Base-by-base conservation (phyloP, 2,888 invertebrate genomes). In the Ochropleura leucogaster region DNA sequence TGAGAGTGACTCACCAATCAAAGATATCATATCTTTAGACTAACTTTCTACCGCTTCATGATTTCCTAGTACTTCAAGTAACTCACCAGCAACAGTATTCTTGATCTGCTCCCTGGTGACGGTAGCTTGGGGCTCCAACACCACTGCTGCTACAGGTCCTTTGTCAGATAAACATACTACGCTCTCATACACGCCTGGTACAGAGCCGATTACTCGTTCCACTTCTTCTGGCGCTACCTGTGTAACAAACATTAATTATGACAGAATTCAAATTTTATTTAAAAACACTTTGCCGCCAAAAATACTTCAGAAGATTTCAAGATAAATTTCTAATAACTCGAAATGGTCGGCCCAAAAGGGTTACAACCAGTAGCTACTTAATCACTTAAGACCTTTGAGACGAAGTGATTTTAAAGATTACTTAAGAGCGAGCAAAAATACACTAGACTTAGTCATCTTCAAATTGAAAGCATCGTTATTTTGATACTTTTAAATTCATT, bases 171-270 rank as follows among this genome's bases (percentile, higher is more conserved):
- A 88, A 44, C 86, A 87, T 51, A 92, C 92, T 14, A 89, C 89
- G 79, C 88, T 85, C 74, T 91, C 89, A 20, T 83, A 77, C 8
- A 94, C 92, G 3, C 92, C 93, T n/a, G 86, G 70, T 74, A 94
- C 87, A 0, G 86, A 79, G 30, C 85, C 60, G 42, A 94, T 90
- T 16, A 92, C 89, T 9, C 77, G 75, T 74, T 94, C 94, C 20
- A 94, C 85, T 75, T 94, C 93, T 72, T 92, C 92, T 0, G 94
- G 94, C 4, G 93, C 88, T 20, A 83, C 66, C 83, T 69, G 42
- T 14, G 14, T 42, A 40, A 12, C 5, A 18, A n/a, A 6, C 3
- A 46, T 9, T 18, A 4, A 51, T 47, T 18, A n/a, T 20, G 4
- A 71, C 20, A 47, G 47, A 68, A 47, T 40, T 68, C 30, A 0